A percentile compares a stretch with the other conserved stretches of the same genome.
phyloP scores from a whole-genome alignment of 2,797 vertebrate species.

The Champsocephalus esox region DNA sequence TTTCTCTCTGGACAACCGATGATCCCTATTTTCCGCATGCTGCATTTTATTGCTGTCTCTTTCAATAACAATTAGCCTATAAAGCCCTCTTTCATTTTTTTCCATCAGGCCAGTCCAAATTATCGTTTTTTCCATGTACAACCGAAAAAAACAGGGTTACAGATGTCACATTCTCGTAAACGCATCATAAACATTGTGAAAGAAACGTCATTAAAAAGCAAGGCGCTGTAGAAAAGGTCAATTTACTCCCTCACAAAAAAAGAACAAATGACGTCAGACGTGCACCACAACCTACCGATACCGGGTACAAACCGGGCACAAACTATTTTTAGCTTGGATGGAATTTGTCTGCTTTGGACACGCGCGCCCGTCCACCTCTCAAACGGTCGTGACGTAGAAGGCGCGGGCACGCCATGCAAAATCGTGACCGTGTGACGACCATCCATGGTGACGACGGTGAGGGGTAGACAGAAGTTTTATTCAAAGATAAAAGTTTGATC shows the following conservation, averaged over 20 bases:
- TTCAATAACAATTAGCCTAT: neutral
- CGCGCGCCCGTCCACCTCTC: slow-evolving; percentile 62
- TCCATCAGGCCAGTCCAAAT: neutral
- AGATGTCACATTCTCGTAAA: slow-evolving; percentile 20
- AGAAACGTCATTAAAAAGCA: slow-evolving; percentile 19
- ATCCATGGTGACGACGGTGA: slow-evolving; percentile 29
- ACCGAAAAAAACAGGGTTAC: slow-evolving; percentile 3
- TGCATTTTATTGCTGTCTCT: slow-evolving; percentile 10
- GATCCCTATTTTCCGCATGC: neutral
- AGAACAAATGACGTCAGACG: slow-evolving; percentile 74
- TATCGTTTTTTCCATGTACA: neutral
- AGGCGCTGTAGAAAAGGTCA: slow-evolving; percentile 67
- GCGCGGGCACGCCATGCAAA: slow-evolving; percentile 65
- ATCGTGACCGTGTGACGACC: slow-evolving; percentile 75
- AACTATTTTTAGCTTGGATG: slow-evolving; percentile 79
- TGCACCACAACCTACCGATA: slow-evolving; percentile 69
- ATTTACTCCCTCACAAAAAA: slow-evolving; percentile 54
- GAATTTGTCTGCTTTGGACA: slow-evolving; percentile 71
- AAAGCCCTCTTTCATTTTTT: neutral
- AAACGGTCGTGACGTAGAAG: slow-evolving; percentile 71
- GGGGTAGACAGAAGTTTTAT: slow-evolving; percentile 29
- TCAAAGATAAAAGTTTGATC: slow-evolving; percentile 34
- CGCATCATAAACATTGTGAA: slow-evolving; percentile 17
- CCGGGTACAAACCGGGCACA: slow-evolving; percentile 68
- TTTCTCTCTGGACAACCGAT: slow-evolving; percentile 9